These are phyloP conservation scores for Onthophagus sagittarius DNA, from an alignment of 2,888 invertebrate species.

Conservation along the genomic window DNA sequence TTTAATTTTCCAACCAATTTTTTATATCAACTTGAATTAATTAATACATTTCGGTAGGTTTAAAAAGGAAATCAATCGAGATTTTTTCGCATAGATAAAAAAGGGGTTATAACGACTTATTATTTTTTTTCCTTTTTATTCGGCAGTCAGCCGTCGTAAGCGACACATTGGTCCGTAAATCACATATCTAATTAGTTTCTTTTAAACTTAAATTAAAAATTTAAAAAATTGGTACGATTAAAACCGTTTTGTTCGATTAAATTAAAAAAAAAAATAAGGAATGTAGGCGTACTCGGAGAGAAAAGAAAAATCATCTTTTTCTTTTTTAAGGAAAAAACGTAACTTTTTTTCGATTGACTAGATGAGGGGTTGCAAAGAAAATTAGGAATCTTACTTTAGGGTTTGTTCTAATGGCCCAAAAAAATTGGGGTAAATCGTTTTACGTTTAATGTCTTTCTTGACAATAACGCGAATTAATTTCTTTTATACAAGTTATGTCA, in stretches of 20 bases:
- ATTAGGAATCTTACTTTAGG: no score
- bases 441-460: no score
- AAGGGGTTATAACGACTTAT: neutral
- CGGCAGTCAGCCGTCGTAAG: slow-evolving; percentile 34
- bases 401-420: no score
- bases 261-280: no score
- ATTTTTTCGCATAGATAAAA: neutral
- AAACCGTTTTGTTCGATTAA: slow-evolving; percentile 1
- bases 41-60: neutral
- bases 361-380: no score
- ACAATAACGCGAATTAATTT: no score
- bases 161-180: slow-evolving; percentile 49
- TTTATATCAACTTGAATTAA: neutral
- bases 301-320: no score
- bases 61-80: neutral
- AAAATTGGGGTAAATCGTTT: no score
- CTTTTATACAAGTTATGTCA: no score
- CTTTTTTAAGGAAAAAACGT: no score
- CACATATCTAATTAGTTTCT: slow-evolving; percentile 32
- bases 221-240: slow-evolving; percentile 39
- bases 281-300: no score
- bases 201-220: slow-evolving; percentile 21
- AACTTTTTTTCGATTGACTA: no score
- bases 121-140: slow-evolving; percentile 13
- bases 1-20: neutral